phyloP scores from a whole-genome alignment of 2,113 vertebrate genomes.

The Corythaixoides concolor region DNA sequence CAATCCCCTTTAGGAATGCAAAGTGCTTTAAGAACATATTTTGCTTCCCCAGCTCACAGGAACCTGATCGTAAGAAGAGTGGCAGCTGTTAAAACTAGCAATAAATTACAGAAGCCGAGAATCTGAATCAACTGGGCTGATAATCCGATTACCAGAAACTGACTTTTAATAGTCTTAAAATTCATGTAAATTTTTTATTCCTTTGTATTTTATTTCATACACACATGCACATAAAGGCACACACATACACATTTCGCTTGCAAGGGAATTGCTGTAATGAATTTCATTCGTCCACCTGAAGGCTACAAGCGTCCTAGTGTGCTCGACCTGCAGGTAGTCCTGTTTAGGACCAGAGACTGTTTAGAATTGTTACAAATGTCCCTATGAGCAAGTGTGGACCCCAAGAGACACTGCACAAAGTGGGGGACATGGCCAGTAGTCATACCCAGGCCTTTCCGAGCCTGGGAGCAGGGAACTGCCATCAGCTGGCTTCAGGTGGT shows the following conservation, averaged over 20 bases:
- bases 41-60: background rate
- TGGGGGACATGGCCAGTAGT: background rate
- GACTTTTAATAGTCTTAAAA: background rate
- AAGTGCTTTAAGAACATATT: background rate
- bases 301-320: background rate
- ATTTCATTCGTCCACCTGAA: background rate
- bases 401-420: background rate
- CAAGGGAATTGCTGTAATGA: background rate
- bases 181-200: background rate
- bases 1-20: constrained; percentile 8
- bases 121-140: background rate
- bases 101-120: background rate
- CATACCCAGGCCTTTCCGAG: background rate
- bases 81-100: constrained; percentile 3
- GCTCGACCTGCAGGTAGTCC: background rate
- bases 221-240: background rate
- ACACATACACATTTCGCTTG: background rate
- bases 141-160: background rate
- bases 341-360: background rate
- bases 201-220: background rate
- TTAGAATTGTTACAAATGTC: background rate
- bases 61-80: background rate
- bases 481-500: background rate
- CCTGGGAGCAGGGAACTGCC: background rate
- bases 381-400: background rate